Conservation (phyloP, 2,797 vertebrate genomes). For the Catamblyrhynchus diadema region DNA sequence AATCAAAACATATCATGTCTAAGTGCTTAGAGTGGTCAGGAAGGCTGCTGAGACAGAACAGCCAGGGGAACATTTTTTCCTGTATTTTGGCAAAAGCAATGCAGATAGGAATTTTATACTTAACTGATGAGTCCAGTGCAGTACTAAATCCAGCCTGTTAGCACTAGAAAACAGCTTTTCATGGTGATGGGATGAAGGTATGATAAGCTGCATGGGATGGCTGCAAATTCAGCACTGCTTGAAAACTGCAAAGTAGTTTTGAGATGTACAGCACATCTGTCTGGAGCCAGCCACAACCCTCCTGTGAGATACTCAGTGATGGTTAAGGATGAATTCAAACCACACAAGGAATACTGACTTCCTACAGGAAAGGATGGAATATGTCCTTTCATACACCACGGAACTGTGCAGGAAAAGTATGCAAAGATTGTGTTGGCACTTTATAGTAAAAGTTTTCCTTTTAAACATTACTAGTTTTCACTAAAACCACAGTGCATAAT, state of each 20-base stretch:
- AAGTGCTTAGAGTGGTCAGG: neutral
- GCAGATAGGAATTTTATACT: neutral
- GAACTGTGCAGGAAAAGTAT: neutral
- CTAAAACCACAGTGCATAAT: neutral
- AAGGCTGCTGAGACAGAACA: neutral
- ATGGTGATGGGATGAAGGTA: neutral
- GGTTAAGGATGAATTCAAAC: neutral
- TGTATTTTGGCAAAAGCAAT: neutral
- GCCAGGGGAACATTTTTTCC: neutral
- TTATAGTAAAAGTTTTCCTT: neutral
- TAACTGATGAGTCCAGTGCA: neutral
- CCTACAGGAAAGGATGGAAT: neutral
- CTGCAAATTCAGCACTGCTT: neutral
- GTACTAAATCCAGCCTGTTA: neutral
- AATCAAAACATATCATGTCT: neutral
- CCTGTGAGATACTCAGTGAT: neutral
- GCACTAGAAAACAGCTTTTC: slow-evolving; percentile 15
- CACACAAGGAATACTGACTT: neutral
- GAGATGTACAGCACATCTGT: neutral
- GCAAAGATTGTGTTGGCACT: neutral
- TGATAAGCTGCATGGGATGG: neutral
- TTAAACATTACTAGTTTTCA: neutral
- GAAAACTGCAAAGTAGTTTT: neutral
- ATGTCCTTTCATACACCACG: neutral
- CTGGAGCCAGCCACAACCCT: neutral